phyloP scores from a whole-genome alignment of 2,888 invertebrate genomes.

The Augiades crinisus region DNA sequence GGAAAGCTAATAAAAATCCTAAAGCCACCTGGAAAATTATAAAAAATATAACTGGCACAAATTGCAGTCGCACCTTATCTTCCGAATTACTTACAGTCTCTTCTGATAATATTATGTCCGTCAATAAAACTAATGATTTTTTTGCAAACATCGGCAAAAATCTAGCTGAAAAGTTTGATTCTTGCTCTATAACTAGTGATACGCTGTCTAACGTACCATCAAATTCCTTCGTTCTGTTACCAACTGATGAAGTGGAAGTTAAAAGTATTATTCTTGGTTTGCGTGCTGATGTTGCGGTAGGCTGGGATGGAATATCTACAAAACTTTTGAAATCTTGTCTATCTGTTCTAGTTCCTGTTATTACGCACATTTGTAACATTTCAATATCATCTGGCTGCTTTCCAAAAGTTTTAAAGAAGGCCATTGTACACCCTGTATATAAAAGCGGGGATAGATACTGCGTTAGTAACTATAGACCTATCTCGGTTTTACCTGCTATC shows the following conservation, averaged over 20 bases:
- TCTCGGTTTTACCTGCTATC: constrained; percentile 18
- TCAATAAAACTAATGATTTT: constrained; percentile 14
- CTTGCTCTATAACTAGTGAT: no score
- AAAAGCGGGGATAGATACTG: constrained; percentile 22
- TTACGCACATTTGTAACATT: constrained; percentile 6
- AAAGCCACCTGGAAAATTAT: constrained; percentile 21
- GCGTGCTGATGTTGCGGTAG: constrained; percentile 3
- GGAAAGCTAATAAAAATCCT: constrained; percentile 8
- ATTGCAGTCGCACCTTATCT: not conserved
- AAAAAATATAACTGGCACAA: constrained; percentile 1
- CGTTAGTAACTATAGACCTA: constrained; percentile 25
- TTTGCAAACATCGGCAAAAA: constrained; percentile 15
- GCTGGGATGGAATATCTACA: constrained; percentile 7
- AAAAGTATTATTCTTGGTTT: constrained; percentile 1
- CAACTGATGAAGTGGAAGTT: constrained; percentile 11
- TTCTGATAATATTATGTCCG: not conserved
- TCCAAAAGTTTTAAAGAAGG: constrained; percentile 17
- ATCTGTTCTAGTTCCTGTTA: not conserved
- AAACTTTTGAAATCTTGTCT: constrained; percentile 4
- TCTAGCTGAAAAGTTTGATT: constrained; percentile 1
- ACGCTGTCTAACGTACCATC: not conserved
- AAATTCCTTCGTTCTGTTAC: not conserved
- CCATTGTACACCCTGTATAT: constrained; percentile 16
- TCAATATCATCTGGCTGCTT: constrained; percentile 17
- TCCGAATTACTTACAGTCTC: constrained; percentile 2